Evolutionary conservation across 2,888 invertebrate species (phyloP), one percentile per base, ranked within the genome.

Genomic region (Matsumyia berberina): DNA sequence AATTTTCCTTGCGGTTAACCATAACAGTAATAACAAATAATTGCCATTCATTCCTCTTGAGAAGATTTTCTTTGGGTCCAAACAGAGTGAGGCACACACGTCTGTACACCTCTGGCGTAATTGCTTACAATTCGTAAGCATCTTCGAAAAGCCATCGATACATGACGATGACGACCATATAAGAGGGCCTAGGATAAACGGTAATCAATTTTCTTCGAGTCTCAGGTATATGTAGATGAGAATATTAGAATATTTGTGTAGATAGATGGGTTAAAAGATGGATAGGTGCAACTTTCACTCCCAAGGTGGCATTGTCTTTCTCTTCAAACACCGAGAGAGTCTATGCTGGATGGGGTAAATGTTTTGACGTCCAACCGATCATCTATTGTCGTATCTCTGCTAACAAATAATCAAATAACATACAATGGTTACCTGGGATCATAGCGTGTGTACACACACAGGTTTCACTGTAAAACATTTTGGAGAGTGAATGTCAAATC

Each of bases 11-110:
- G 9, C 51, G 69, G 83, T 79, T 79, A 74, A 57, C 83, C 79
- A 79, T 69, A 79, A 73, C 60, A 57, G 64, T 73, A 85, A 85
- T 85, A 85, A 85, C 69, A 79, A 85, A 85, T 85, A 85, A 85
- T 85, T 79, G 69, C 55, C 58, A 69, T 73, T 70, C 83, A 83
- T 79, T 74, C 64, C 44, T 44, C 53, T 46, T 12, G 5, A 37
- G 44, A 39, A 31, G 51, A 31, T 57, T 58, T 31, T 55, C 57
- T 53, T 58, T 58, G 15, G 57, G 69, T 60, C 51, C n/a, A n/a
- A n/a, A 49, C 31, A 49, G 37, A 35, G n/a, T n/a, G n/a, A 11
- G 55, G 62, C 62, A 51, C 62, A 69, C 81, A 76, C 69, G 69
- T 62, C 69, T 60, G 15, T 64, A 77, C 64, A 51, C 62, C 64